Conservation (phyloP, 23 tunicate genomes). For the Trididemnum miniatum region DNA sequence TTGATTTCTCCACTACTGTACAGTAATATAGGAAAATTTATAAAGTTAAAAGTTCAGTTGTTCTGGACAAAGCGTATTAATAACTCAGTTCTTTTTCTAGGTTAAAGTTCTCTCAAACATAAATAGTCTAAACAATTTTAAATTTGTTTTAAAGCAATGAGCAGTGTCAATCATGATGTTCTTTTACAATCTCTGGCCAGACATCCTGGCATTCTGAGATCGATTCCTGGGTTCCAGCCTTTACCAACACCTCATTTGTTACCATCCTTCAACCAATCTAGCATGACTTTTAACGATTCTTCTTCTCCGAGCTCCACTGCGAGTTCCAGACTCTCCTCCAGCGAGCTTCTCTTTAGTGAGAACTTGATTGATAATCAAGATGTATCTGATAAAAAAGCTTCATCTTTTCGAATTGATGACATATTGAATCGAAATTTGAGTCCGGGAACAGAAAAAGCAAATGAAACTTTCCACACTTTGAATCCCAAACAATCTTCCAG, state of each 20-base stretch:
- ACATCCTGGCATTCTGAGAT: not conserved
- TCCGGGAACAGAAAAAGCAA: not conserved
- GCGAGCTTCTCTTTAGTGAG: not conserved
- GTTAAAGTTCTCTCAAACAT: too few species aligned
- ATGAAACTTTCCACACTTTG: too few species aligned
- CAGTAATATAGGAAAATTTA: too few species aligned
- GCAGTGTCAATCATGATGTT: not conserved
- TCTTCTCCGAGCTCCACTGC: conserved; percentile 9
- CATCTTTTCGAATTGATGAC: conserved; percentile 38
- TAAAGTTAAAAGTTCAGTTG: too few species aligned
- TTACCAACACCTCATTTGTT: not conserved
- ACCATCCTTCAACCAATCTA: not conserved
- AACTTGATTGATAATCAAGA: not conserved
- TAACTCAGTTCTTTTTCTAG: too few species aligned
- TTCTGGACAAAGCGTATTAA: too few species aligned
- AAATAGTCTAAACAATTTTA: too few species aligned
- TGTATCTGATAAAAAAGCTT: not conserved
- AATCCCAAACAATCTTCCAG: too few species aligned
- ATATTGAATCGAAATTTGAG: not conserved
- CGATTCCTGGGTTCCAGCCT: not conserved
- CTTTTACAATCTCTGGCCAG: not conserved
- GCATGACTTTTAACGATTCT: not conserved
- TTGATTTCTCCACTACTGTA: too few species aligned
- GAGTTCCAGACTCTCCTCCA: not conserved
- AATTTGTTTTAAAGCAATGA: not conserved